A percentile compares a stretch with the other conserved stretches of the same genome.
Conservation (phyloP, 2,113 vertebrate species). For the Cyprinodon brontotheroides region DNA sequence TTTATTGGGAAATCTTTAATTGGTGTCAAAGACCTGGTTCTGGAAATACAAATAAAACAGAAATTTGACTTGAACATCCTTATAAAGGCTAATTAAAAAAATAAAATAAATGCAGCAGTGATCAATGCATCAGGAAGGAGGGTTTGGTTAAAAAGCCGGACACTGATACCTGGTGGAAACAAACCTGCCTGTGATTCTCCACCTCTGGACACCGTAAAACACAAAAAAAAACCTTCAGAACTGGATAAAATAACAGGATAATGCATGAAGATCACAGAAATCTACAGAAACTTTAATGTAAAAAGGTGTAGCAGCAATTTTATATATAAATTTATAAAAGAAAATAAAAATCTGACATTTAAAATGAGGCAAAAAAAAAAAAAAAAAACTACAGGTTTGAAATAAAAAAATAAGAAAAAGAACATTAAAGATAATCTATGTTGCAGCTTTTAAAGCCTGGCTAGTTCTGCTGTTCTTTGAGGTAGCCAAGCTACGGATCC, state of each 20-base stretch:
- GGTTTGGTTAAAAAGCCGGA: conserved; percentile 30
- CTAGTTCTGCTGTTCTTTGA: conserved; percentile 58
- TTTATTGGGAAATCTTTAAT: background rate
- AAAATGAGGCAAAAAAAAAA: conserved; percentile 46
- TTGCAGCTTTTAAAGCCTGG: conserved; percentile 75
- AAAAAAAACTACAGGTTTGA: conserved; percentile 35
- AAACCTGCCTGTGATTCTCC: conserved; percentile 17
- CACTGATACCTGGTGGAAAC: conserved; percentile 75
- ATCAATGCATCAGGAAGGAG: background rate
- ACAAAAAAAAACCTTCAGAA: background rate
- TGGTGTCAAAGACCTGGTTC: background rate
- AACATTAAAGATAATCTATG: conserved; percentile 76
- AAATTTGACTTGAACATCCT: no score
- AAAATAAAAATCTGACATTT: conserved; percentile 56
- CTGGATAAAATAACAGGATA: background rate
- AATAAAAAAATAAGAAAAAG: conserved; percentile 52
- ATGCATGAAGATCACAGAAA: background rate
- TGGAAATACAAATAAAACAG: background rate
- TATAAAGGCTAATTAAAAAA: no score
- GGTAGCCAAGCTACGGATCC: conserved; percentile 69
- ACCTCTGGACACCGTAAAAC: background rate
- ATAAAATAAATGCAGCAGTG: no score
- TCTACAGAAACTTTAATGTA: conserved; percentile 85
- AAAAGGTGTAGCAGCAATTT: conserved; percentile 91
- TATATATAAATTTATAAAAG: conserved; percentile 65